Conservation (phyloP, 2,888 invertebrate genomes). For the Synergus itoensis region DNA sequence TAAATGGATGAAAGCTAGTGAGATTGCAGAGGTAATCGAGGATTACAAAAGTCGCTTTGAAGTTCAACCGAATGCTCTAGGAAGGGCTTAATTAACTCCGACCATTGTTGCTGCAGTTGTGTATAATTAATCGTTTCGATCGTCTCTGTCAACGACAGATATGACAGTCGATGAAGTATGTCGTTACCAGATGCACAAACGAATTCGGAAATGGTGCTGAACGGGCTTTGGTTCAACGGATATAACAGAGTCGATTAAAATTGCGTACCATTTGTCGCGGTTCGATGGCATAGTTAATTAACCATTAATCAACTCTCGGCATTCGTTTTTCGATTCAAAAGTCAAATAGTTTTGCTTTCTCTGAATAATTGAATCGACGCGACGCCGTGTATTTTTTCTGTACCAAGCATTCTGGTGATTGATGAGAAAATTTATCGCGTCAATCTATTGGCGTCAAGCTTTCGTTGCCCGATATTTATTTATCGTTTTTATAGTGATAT, state of each 20-base stretch:
- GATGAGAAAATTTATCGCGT: neutral
- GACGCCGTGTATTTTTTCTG: neutral
- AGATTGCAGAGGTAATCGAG: slow-evolving; percentile 46
- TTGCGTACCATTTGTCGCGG: slow-evolving; percentile 53
- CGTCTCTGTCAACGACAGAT: slow-evolving; percentile 73
- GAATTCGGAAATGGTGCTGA: slow-evolving; percentile 61
- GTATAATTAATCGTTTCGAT: slow-evolving; percentile 74
- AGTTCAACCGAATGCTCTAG: slow-evolving; percentile 43
- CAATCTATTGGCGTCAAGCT: neutral
- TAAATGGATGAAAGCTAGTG: slow-evolving; percentile 49
- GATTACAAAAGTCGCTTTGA: slow-evolving; percentile 46
- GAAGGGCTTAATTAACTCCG: slow-evolving; percentile 69
- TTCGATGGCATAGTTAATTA: slow-evolving; percentile 54
- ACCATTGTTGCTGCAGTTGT: slow-evolving; percentile 73
- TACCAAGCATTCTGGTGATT: neutral
- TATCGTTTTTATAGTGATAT: neutral
- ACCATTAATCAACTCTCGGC: slow-evolving; percentile 48
- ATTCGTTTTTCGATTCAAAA: slow-evolving; percentile 26
- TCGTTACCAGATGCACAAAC: slow-evolving; percentile 69
- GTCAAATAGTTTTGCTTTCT: slow-evolving; percentile 35
- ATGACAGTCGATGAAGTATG: slow-evolving; percentile 75
- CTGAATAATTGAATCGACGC: slow-evolving; percentile 16
- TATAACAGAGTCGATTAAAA: slow-evolving; percentile 61
- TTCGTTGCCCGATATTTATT: neutral
- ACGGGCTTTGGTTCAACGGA: slow-evolving; percentile 50